phyloP scores from a whole-genome alignment of 2,113 vertebrate genomes.

The Colius striatus region DNA sequence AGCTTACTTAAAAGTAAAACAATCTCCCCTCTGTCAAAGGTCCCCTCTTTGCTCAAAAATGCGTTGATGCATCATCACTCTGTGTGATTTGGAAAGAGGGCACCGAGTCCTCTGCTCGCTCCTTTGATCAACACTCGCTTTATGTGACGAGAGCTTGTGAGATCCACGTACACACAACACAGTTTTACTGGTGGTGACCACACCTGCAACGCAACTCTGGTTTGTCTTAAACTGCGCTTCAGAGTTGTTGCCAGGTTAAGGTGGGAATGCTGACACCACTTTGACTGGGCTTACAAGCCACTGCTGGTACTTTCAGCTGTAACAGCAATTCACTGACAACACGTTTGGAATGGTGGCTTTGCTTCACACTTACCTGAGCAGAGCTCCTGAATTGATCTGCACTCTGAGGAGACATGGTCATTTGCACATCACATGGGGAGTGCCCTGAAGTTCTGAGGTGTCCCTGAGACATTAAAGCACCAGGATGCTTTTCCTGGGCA shows the following conservation, averaged over 20 bases:
- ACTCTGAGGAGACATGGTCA: conserved; percentile 53
- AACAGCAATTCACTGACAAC: background rate
- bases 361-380: conserved; percentile 32
- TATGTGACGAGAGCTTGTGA: background rate
- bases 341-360: background rate
- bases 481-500: background rate
- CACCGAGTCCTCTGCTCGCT: background rate
- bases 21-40: background rate
- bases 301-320: background rate
- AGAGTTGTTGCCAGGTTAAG: background rate
- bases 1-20: conserved; percentile 28
- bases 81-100: background rate
- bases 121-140: background rate
- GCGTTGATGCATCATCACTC: conserved; percentile 13
- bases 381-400: background rate
- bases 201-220: background rate
- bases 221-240: background rate
- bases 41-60: background rate
- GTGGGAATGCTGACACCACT: background rate
- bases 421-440: background rate
- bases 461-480: conserved; percentile 69
- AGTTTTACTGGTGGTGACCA: background rate
- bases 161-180: background rate
- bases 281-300: background rate
- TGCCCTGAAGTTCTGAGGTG: conserved; percentile 14